Conservation (phyloP, 2,888 invertebrate species). For the Leptinotarsa juncta region DNA sequence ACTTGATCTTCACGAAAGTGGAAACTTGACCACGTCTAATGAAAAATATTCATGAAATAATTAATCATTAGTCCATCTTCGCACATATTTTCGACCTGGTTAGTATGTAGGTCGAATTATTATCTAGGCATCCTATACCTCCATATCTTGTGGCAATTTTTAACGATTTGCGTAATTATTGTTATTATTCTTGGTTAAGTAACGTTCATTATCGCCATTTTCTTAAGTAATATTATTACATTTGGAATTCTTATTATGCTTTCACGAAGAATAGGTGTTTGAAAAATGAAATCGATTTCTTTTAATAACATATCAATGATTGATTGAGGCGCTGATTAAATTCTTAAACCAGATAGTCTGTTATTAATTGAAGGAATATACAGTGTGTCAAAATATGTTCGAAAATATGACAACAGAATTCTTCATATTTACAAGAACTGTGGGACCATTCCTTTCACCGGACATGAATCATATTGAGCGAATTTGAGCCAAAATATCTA, state of each 20-base stretch:
- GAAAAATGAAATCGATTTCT: conserved; percentile 28
- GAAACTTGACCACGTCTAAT: not conserved
- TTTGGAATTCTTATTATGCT: conserved; percentile 37
- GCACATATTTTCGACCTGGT: conserved; percentile 37
- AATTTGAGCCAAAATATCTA: no score
- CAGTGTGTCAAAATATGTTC: not conserved
- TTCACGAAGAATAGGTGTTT: conserved; percentile 36
- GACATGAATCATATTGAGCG: no score
- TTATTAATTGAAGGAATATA: not conserved
- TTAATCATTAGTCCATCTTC: conserved; percentile 1
- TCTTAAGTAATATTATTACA: conserved; percentile 39
- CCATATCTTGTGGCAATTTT: conserved; percentile 31
- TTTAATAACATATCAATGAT: not conserved
- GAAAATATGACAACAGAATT: no score
- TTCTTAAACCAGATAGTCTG: not conserved
- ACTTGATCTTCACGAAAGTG: conserved; percentile 2
- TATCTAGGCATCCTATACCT: conserved; percentile 26
- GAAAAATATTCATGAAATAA: conserved; percentile 4
- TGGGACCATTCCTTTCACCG: no score
- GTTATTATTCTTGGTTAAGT: conserved; percentile 42
- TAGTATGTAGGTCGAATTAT: conserved; percentile 37
- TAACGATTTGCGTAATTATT: conserved; percentile 42
- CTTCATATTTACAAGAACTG: no score
- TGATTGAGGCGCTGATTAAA: not conserved
- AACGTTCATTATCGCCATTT: conserved; percentile 43